phyloP scores from a whole-genome alignment of 2,888 invertebrate genomes.

The Hydriomena furcata region DNA sequence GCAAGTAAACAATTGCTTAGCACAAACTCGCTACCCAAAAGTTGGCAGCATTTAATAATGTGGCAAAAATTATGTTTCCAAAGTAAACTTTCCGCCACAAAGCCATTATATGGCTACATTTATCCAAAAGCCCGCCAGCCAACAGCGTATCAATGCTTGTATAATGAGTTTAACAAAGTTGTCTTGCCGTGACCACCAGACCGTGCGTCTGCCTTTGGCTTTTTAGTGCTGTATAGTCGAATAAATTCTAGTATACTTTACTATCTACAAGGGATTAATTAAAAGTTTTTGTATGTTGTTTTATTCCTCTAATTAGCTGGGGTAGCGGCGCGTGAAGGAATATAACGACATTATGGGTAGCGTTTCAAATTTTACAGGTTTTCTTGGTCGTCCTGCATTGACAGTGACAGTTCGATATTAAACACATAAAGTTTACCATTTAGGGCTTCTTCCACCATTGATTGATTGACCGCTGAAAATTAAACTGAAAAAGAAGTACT shows the following conservation, averaged over 20 bases:
- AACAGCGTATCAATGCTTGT: constrained; percentile 40
- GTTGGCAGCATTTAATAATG: too few species aligned
- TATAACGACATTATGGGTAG: constrained; percentile 15
- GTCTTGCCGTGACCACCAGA: constrained; percentile 43
- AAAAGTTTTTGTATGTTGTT: constrained; percentile 27
- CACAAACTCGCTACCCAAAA: too few species aligned
- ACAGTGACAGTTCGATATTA: too few species aligned
- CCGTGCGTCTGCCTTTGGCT: constrained; percentile 34
- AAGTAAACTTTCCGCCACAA: too few species aligned
- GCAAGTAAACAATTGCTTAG: too few species aligned
- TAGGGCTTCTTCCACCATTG: too few species aligned
- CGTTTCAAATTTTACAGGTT: background rate
- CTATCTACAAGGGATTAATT: constrained; percentile 21
- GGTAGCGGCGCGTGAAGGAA: constrained; percentile 17
- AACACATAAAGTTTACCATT: too few species aligned
- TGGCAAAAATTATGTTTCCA: too few species aligned
- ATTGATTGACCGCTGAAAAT: too few species aligned
- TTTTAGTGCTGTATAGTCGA: constrained; percentile 19
- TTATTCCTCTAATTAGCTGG: constrained; percentile 24
- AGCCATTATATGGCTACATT: background rate
- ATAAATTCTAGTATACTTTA: constrained; percentile 23
- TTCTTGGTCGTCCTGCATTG: too few species aligned
- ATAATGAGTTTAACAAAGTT: constrained; percentile 48
- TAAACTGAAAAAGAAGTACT: too few species aligned
- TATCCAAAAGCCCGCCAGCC: constrained; percentile 6